Evolutionary conservation across 2,888 invertebrate species (phyloP).

Genomic region (Pristionchus maxplancki): DNA sequence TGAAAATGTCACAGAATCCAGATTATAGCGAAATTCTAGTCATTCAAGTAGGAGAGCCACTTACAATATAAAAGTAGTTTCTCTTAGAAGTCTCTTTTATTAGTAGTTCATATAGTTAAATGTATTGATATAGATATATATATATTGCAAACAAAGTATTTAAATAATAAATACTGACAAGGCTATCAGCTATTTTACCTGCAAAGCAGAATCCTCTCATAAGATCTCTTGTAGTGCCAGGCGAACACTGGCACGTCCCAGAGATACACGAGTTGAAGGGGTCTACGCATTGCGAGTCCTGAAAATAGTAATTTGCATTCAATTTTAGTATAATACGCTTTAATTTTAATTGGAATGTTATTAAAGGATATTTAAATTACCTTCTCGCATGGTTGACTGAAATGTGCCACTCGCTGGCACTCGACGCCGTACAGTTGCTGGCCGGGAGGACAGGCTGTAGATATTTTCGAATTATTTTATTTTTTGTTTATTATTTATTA

Average conservation of each 20-base stretch:
- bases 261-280: constrained; percentile 74
- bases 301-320: not conserved
- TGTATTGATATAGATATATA: too few species aligned
- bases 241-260: constrained; percentile 75
- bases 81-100: too few species aligned
- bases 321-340: not conserved
- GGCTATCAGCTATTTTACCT: too few species aligned
- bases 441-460: constrained; percentile 72
- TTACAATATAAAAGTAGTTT: too few species aligned
- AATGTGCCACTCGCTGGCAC: constrained; percentile 73
- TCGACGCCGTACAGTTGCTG: constrained; percentile 76
- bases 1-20: constrained; percentile 53
- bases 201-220: constrained; percentile 73
- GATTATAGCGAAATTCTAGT: too few species aligned
- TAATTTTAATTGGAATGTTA: not conserved
- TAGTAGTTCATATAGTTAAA: too few species aligned
- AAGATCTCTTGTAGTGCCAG: constrained; percentile 73
- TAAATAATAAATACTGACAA: too few species aligned
- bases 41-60: too few species aligned
- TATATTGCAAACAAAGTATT: too few species aligned
- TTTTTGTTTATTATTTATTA: too few species aligned
- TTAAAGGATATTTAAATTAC: not conserved
- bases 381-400: constrained; percentile 73
- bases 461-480: too few species aligned
- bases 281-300: constrained; percentile 74